Evolutionary conservation across 2,113 vertebrate genomes (phyloP), one percentile per base, ranked within the genome.

Genomic region (Mesitornis unicolor): DNA sequence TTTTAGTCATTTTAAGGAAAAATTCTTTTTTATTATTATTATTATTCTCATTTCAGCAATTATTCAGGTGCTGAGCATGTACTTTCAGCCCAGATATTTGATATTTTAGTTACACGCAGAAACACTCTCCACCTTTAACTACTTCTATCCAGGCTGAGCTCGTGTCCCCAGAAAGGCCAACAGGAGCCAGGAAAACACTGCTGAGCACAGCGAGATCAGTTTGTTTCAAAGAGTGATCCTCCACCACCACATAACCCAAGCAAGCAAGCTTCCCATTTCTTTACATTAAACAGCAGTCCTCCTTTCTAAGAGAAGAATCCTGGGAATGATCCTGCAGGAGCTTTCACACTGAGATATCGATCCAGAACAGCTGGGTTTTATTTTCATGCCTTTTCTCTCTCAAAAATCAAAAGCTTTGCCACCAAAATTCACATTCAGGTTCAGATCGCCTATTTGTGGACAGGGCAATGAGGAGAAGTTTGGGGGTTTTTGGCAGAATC

Each of bases 401-500:
- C 50, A 89, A 70, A 89, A 89, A n/a, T 35, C 71, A 87, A 81
- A 87, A 92, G 69, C 71, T 96, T 92, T 89, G 88, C 95, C 91
- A 92, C 78, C 89, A 92, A 71, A 96, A 96, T 94, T 96, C 95
- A 97, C 96, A 95, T 98, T 96, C 96, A 74, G 83, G 85, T 96
- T 94, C 89, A 89, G 78, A 87, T 91, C 35, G 77, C 87, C 88
- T 91, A 93, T 89, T 36, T 89, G 94, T 94, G 87, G 91, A 95
- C 86, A 95, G 90, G 94, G 73, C 56, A 89, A 95, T 6, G 25
- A 61, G 63, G n/a, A 96, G 33, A 84, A 71, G 50, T 84, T 77
- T 83, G 57, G 48, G 43, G 3, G 28, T 57, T 95, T 97, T 96
- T 96, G 97, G 96, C 96, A 96, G 95, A 96, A 93, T 88, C 87